Conservation (phyloP, 2,797 vertebrate species). For the Numenius phaeopus region DNA sequence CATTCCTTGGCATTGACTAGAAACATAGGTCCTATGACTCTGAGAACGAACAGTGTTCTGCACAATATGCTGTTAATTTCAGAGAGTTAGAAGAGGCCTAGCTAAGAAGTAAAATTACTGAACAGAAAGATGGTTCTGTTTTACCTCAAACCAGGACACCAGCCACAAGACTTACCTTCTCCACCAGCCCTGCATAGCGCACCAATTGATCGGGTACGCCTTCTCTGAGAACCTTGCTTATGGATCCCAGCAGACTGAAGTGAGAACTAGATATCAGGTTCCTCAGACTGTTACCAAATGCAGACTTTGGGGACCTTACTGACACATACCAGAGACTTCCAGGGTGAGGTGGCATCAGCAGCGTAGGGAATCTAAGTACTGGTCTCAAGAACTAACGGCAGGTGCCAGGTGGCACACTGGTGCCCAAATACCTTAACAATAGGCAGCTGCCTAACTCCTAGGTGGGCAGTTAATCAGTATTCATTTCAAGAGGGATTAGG, state of each 20-base stretch:
- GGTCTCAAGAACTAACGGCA: background rate
- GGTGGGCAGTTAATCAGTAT: background rate
- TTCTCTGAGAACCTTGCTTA: background rate
- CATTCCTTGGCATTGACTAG: no score
- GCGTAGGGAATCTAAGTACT: background rate
- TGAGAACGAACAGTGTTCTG: no score
- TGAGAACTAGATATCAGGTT: background rate
- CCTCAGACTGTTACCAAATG: background rate
- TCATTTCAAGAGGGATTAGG: background rate
- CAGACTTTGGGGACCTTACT: background rate
- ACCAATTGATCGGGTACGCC: background rate
- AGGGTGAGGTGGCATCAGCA: background rate
- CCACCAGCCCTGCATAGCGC: background rate
- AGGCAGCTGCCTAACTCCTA: background rate
- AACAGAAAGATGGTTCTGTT: no score
- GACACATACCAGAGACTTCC: background rate
- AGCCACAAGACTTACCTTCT: background rate
- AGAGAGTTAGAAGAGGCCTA: no score
- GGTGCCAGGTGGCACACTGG: background rate
- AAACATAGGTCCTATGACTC: no score
- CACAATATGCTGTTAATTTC: no score
- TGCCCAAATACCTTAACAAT: background rate
- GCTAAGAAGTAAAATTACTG: no score
- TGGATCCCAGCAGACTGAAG: background rate
- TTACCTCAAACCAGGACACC: no score